Evolutionary conservation across 2,797 vertebrate species (phyloP).

Genomic region (Loris lydekkerianus): DNA sequence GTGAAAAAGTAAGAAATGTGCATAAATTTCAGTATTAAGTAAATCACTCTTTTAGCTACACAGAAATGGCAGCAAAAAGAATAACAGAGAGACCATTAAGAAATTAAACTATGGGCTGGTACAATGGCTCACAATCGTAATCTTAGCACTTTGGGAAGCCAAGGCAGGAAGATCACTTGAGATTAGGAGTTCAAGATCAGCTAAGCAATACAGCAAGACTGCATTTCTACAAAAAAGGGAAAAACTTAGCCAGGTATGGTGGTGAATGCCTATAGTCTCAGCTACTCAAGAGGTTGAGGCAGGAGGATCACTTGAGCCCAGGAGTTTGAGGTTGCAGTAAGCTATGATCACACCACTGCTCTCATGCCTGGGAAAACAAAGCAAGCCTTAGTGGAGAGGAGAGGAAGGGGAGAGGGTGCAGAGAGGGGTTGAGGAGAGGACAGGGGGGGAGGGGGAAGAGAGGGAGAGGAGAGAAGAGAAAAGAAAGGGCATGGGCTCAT

Average conservation of each 20-base stretch:
- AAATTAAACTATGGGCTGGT: neutral
- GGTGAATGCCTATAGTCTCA: neutral
- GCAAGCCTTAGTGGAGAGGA: no score
- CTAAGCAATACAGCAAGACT: neutral
- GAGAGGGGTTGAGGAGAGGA: no score
- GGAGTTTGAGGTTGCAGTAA: neutral
- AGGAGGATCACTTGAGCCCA: neutral
- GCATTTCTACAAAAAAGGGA: neutral
- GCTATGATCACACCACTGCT: no score
- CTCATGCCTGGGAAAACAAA: no score
- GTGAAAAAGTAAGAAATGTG: neutral
- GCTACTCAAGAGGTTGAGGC: neutral
- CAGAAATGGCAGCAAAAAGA: slow-evolving; percentile 42
- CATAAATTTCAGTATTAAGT: slow-evolving; percentile 56
- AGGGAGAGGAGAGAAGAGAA: no score
- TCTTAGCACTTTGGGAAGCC: neutral
- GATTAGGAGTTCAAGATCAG: neutral
- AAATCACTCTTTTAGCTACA: slow-evolving; percentile 55
- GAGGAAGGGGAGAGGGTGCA: no score
- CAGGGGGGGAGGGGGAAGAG: no score
- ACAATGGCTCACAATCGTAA: neutral
- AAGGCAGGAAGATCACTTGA: neutral
- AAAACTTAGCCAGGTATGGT: neutral
- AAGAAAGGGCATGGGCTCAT: no score
- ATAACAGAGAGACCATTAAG: slow-evolving; percentile 24